A percentile compares a stretch with the other conserved stretches of the same genome.
These are phyloP conservation scores for Lamprotornis superbus DNA, from an alignment of 2,113 vertebrate genomes.

Conservation along the genomic window DNA sequence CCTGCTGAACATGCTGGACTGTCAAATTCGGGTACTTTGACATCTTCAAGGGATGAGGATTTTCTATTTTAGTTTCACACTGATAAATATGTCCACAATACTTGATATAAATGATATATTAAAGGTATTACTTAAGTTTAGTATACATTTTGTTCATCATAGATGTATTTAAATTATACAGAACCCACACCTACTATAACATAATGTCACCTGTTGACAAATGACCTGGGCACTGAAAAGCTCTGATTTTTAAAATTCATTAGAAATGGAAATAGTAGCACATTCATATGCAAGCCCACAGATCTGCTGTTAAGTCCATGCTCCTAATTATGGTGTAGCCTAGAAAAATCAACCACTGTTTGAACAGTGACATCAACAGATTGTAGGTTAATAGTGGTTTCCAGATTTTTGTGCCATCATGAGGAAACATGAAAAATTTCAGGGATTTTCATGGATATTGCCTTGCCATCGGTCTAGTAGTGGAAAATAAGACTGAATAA, in stretches of 20 bases:
- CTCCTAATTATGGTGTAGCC: background rate
- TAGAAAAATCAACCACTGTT: background rate
- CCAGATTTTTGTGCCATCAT: background rate
- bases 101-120: background rate
- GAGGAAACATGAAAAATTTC: background rate
- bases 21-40: background rate
- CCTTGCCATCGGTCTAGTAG: background rate
- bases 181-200: background rate
- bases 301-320: background rate
- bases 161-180: background rate
- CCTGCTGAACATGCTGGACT: background rate
- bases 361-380: background rate
- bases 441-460: background rate
- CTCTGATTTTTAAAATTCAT: background rate
- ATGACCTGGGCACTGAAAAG: background rate
- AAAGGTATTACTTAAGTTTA: background rate
- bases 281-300: background rate
- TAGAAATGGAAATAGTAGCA: background rate
- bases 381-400: background rate
- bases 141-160: background rate
- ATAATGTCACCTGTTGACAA: background rate
- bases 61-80: background rate
- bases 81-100: background rate
- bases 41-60: background rate
- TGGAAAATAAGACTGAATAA: background rate